phyloP scores from a whole-genome alignment of 2,113 vertebrate genomes.

The Melozone crissalis region DNA sequence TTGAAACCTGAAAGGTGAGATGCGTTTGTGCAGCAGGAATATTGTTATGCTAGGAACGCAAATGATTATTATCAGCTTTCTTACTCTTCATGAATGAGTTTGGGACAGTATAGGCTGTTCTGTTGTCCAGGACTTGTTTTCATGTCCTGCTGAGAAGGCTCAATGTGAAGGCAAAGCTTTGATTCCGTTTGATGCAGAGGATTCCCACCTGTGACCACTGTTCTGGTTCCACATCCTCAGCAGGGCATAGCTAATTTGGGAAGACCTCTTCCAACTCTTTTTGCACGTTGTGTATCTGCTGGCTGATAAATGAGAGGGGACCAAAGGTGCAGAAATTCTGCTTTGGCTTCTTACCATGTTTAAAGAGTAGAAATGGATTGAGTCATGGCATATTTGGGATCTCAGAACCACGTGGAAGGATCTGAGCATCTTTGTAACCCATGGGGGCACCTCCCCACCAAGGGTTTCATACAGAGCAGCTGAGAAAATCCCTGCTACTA shows the following conservation, averaged over 20 bases:
- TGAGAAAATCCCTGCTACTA: not conserved
- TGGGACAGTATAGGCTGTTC: not conserved
- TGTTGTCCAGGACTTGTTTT: not conserved
- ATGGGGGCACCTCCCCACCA: accelerated
- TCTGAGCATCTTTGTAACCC: not conserved
- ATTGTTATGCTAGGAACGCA: not conserved
- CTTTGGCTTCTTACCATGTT: not conserved
- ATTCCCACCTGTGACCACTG: too few relatives aligned
- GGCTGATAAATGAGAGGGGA: not conserved
- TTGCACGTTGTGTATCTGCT: not conserved
- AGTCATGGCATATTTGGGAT: not conserved
- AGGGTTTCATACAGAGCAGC: not conserved
- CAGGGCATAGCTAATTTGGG: not conserved
- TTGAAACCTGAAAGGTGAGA: not conserved
- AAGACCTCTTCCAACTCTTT: not conserved
- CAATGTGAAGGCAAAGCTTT: not conserved
- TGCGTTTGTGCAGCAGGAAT: not conserved
- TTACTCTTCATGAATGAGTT: too few relatives aligned
- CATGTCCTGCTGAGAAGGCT: not conserved
- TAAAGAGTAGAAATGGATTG: not conserved
- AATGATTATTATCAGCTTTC: not conserved
- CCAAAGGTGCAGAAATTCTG: not conserved
- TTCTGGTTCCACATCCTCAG: too few relatives aligned
- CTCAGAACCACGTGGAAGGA: not conserved
- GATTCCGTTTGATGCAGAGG: not conserved